A percentile compares a stretch with the other conserved stretches of the same genome.
Conservation (phyloP, 1,140 invertebrate genomes). For the Aphis gossypii region DNA sequence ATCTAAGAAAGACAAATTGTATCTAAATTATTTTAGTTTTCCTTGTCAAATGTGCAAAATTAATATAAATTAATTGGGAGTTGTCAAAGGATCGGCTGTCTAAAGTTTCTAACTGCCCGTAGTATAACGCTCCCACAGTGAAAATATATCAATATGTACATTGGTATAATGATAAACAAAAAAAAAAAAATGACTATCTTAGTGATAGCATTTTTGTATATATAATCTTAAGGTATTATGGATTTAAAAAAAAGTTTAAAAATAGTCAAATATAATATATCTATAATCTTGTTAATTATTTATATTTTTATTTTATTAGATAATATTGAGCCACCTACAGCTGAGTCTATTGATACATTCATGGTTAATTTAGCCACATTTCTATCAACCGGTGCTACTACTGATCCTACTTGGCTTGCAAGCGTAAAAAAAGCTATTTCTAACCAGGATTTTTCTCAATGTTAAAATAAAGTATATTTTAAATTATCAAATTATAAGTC, state of each 20-base stretch:
- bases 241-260: no score
- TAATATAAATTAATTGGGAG: slow-evolving; percentile 16
- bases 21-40: slow-evolving; percentile 44
- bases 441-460: slow-evolving; percentile 16
- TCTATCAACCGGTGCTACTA: not conserved
- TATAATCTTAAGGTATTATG: not conserved
- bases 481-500: not conserved
- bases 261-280: not conserved
- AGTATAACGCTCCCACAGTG: slow-evolving; percentile 48
- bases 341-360: slow-evolving; percentile 24
- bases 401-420: not conserved
- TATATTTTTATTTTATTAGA: slow-evolving; percentile 7
- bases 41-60: slow-evolving; percentile 21
- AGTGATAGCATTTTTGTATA: no score
- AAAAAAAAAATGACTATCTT: not conserved
- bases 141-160: not conserved
- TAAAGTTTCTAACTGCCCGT: slow-evolving; percentile 49
- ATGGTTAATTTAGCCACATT: not conserved
- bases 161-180: not conserved
- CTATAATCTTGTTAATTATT: not conserved
- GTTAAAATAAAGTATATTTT: slow-evolving; percentile 26
- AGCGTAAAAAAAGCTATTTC: slow-evolving; percentile 30
- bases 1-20: slow-evolving; percentile 35
- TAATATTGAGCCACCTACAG: not conserved
- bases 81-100: slow-evolving; percentile 54